phyloP scores from a whole-genome alignment of 2,113 vertebrate genomes.

The Gracilinanus agilis region DNA sequence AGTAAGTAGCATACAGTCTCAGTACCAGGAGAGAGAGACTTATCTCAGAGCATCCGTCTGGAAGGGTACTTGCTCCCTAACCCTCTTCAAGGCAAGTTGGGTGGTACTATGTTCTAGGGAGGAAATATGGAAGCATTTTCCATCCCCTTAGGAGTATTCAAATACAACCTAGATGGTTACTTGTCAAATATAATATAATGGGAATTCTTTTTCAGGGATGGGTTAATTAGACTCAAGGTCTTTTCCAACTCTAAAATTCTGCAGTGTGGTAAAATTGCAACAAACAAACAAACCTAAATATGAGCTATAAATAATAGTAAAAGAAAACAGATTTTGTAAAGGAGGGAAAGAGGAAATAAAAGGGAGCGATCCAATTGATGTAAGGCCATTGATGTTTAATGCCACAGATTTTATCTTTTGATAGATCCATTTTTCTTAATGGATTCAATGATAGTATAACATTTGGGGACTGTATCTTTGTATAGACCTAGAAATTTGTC shows the following conservation, averaged over 20 bases:
- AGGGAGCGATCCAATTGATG: neutral
- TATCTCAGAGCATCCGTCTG: too few species aligned
- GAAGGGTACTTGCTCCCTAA: too few species aligned
- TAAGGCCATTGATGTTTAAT: neutral
- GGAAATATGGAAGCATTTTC: too few species aligned
- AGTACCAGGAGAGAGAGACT: too few species aligned
- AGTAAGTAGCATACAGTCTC: too few species aligned
- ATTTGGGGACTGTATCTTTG: neutral
- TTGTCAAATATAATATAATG: neutral
- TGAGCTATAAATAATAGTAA: neutral
- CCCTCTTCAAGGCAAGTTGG: too few species aligned
- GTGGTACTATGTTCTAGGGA: too few species aligned
- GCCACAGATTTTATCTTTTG: constrained; percentile 18
- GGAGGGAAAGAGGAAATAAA: neutral
- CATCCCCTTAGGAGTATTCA: neutral
- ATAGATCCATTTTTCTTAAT: constrained; percentile 25
- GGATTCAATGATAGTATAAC: neutral
- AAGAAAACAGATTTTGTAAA: neutral
- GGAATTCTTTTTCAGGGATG: neutral
- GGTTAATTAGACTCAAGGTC: neutral
- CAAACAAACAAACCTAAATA: neutral
- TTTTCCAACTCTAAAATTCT: neutral
- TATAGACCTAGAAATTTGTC: neutral
- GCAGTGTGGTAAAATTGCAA: neutral
- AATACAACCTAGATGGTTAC: neutral